Conservation (phyloP, 2,113 vertebrate genomes). For the Pelecanus crispus region DNA sequence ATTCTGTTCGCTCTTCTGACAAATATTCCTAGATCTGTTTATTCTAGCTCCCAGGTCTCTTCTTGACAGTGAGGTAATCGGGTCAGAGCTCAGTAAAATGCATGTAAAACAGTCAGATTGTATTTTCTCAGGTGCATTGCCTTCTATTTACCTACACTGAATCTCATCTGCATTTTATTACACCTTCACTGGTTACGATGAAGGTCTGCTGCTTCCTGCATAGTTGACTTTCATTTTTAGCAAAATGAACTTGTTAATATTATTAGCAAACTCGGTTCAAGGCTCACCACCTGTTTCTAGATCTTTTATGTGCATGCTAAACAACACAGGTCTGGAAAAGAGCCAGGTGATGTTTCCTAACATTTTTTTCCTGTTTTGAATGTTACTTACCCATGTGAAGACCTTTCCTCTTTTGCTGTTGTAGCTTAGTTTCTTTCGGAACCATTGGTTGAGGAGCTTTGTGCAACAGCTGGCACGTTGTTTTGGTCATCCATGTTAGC, state of each 20-base stretch:
- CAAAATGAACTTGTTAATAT: neutral
- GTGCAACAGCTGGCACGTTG: neutral
- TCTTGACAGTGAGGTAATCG: neutral
- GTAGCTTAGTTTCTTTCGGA: neutral
- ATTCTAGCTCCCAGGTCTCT: neutral
- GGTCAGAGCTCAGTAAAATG: neutral
- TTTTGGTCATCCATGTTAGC: neutral
- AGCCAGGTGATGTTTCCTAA: neutral
- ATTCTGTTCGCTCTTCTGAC: neutral
- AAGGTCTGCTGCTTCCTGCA: neutral
- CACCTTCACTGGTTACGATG: neutral
- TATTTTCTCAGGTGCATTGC: neutral
- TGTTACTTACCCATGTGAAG: neutral
- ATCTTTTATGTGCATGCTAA: neutral
- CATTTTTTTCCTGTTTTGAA: neutral
- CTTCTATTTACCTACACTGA: neutral
- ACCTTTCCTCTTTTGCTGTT: neutral
- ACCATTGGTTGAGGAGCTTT: neutral
- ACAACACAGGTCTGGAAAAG: neutral
- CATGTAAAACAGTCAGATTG: neutral
- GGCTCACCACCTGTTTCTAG: neutral
- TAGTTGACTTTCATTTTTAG: neutral
- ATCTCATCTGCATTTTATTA: constrained; percentile 5
- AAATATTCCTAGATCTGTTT: neutral
- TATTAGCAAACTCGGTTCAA: neutral